Evolutionary conservation across 2,797 vertebrate genomes (phyloP).

Genomic region (Anomalospiza imberbis): DNA sequence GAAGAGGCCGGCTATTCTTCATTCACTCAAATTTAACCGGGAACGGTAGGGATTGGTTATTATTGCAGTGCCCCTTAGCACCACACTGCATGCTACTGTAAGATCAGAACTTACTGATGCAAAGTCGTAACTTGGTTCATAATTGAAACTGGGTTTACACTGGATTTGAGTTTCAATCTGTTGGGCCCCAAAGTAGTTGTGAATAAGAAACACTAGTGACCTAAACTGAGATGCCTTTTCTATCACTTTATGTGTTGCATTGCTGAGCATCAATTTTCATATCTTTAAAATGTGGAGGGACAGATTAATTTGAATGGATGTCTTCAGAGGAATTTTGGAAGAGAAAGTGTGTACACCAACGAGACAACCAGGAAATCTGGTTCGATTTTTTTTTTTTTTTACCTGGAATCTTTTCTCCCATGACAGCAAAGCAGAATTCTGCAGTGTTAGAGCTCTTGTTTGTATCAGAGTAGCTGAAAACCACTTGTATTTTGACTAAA

Average conservation of each 20-base stretch:
- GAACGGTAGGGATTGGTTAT: constrained; percentile 84
- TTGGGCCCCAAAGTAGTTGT: neutral
- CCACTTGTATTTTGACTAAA: neutral
- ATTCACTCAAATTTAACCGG: constrained; percentile 96
- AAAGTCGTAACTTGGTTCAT: neutral
- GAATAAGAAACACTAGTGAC: neutral
- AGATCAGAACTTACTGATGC: neutral
- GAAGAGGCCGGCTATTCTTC: constrained; percentile 95
- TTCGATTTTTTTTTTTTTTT: neutral
- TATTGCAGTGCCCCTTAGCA: neutral
- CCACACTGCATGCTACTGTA: rapidly evolving
- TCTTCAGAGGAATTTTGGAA: neutral
- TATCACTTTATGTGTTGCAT: neutral
- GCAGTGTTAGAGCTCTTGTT: neutral
- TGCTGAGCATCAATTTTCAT: neutral
- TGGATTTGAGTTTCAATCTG: neutral
- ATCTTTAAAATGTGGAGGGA: neutral
- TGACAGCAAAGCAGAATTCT: neutral
- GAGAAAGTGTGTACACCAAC: neutral
- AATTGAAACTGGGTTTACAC: neutral
- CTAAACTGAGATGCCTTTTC: neutral
- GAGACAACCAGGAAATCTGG: neutral
- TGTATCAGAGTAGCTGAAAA: neutral
- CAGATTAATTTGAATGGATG: neutral
- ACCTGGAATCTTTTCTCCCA: neutral